phyloP scores from a whole-genome alignment of 2,797 vertebrate species.

The Acomys russatus region DNA sequence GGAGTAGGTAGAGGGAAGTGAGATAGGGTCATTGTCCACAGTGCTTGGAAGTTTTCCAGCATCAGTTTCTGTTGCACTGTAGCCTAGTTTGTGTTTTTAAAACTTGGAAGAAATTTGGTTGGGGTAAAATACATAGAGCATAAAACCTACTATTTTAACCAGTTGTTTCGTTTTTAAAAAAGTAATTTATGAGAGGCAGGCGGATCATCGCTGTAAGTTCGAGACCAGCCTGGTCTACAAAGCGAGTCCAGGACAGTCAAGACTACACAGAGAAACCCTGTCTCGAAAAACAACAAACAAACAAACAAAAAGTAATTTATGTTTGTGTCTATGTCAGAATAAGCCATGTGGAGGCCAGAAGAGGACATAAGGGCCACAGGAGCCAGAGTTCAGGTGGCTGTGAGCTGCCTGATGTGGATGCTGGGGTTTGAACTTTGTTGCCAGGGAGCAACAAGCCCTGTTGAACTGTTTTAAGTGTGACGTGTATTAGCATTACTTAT shows the following conservation, averaged over 20 bases:
- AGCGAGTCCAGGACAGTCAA: too few species aligned
- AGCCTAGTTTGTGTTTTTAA: background rate
- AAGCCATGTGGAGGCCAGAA: background rate
- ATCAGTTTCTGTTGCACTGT: background rate
- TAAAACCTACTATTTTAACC: background rate
- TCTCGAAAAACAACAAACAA: too few species aligned
- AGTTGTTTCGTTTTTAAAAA: background rate
- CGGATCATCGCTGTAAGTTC: too few species aligned
- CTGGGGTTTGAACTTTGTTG: background rate
- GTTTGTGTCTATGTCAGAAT: background rate
- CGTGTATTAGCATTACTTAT: background rate
- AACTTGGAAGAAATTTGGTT: background rate
- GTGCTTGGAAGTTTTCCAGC: background rate
- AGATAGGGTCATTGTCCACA: background rate
- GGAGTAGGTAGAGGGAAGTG: background rate
- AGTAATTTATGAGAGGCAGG: too few species aligned
- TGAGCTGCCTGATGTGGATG: background rate
- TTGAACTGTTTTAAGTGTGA: background rate
- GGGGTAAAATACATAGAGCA: slow-evolving; percentile 2
- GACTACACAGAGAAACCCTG: too few species aligned
- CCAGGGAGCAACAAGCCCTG: background rate
- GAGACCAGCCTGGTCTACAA: too few species aligned
- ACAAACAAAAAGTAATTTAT: too few species aligned
- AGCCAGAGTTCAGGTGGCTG: background rate
- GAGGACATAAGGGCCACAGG: background rate